A percentile compares a stretch with the other conserved stretches of the same genome.
phyloP scores from a whole-genome alignment of 2,797 vertebrate species.

The Parauchenoglanis ngamensis region DNA sequence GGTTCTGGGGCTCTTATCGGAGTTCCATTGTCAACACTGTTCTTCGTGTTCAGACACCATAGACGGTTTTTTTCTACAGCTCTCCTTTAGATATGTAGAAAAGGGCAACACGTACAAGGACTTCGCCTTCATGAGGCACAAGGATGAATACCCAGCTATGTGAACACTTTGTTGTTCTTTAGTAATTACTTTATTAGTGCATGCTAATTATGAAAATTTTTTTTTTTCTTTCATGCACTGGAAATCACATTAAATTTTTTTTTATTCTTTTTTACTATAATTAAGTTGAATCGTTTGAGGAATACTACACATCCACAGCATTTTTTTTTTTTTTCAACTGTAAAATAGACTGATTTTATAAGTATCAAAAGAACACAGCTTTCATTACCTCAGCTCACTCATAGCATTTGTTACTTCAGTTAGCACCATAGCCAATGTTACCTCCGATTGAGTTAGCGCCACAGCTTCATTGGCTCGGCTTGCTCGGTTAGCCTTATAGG shows the following conservation, averaged over 20 bases:
- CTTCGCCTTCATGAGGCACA: neutral
- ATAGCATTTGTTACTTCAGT: neutral
- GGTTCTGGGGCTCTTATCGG: constrained; percentile 52
- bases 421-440: neutral
- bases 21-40: constrained; percentile 41
- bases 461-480: neutral
- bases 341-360: neutral
- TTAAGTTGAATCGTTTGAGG: neutral
- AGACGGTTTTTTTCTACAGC: neutral
- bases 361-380: neutral
- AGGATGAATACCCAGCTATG: neutral
- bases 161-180: neutral
- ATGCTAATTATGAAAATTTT: constrained; percentile 22
- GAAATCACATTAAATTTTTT: neutral
- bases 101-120: neutral
- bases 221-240: constrained; percentile 3
- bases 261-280: neutral
- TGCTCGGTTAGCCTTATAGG: neutral
- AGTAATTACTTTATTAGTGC: constrained; percentile 3
- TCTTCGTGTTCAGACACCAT: neutral
- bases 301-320: neutral
- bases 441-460: neutral
- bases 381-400: neutral
- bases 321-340: neutral
- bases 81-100: neutral